These are phyloP conservation scores for Otocyon megalotis DNA, from an alignment of 2,113 vertebrate genomes.

Conservation along the genomic window DNA sequence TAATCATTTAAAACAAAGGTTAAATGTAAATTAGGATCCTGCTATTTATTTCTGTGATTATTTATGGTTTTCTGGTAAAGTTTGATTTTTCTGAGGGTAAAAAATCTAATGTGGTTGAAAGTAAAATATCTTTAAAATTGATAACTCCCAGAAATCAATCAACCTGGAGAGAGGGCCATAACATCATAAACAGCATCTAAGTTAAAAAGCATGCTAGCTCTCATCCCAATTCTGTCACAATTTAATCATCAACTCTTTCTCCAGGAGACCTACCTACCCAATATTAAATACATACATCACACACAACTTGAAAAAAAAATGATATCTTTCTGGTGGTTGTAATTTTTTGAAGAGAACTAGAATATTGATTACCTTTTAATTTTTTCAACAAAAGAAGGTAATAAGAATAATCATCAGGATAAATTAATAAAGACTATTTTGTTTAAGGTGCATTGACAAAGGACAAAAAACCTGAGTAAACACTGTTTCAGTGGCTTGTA, in stretches of 20 bases:
- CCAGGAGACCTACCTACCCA: not conserved
- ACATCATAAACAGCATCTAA: not conserved
- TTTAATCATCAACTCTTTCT: slow-evolving; percentile 45
- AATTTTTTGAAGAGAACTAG: not conserved
- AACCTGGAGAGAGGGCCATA: slow-evolving; percentile 23
- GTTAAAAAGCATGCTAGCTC: not conserved
- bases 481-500: not conserved
- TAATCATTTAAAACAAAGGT: slow-evolving; percentile 91
- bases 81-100: slow-evolving; percentile 79
- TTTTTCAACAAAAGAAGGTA: slow-evolving; percentile 29
- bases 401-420: not conserved
- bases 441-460: not conserved
- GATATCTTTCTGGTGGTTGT: not conserved
- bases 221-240: not conserved
- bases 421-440: not conserved
- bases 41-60: slow-evolving; percentile 85
- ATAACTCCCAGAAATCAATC: slow-evolving; percentile 70
- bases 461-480: not conserved
- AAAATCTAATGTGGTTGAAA: slow-evolving; percentile 81
- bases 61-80: slow-evolving; percentile 83
- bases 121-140: slow-evolving; percentile 75
- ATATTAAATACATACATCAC: not conserved
- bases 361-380: not conserved
- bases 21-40: slow-evolving; percentile 88
- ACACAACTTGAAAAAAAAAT: not conserved